These are phyloP conservation scores for Saturnia pavonia DNA, from an alignment of 2,888 invertebrate species.

Conservation along the genomic window DNA sequence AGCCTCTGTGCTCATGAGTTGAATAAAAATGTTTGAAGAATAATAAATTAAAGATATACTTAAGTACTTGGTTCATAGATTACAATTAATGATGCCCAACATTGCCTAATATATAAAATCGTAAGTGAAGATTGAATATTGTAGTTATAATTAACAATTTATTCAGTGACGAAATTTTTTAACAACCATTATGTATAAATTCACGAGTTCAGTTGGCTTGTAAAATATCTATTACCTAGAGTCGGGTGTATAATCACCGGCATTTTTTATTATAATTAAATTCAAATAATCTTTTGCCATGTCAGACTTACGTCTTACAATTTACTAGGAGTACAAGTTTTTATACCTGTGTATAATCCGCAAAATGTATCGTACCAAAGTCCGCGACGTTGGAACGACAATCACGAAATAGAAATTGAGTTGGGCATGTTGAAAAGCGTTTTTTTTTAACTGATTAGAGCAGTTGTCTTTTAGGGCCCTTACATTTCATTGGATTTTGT, in stretches of 20 bases:
- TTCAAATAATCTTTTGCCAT: too few species aligned
- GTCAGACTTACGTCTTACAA: too few species aligned
- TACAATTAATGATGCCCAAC: not conserved
- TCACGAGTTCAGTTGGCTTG: not conserved
- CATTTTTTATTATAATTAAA: not conserved
- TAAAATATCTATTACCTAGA: not conserved
- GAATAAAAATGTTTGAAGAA: slow-evolving; percentile 44
- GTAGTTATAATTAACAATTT: not conserved
- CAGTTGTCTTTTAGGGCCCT: too few species aligned
- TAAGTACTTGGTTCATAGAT: slow-evolving; percentile 18
- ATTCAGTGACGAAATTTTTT: too few species aligned
- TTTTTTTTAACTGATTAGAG: too few species aligned
- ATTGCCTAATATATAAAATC: slow-evolving; percentile 11
- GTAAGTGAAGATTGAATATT: not conserved
- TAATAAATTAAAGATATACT: slow-evolving; percentile 14
- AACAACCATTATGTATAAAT: not conserved
- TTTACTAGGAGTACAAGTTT: not conserved
- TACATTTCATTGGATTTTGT: too few species aligned
- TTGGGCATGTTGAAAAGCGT: too few species aligned
- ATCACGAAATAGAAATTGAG: too few species aligned
- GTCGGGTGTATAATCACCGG: not conserved
- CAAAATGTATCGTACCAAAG: too few species aligned
- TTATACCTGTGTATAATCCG: not conserved
- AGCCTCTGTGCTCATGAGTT: slow-evolving; percentile 43
- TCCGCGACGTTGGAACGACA: too few species aligned